phyloP scores from a whole-genome alignment of 2,888 invertebrate genomes.

The Acronicta aceris region DNA sequence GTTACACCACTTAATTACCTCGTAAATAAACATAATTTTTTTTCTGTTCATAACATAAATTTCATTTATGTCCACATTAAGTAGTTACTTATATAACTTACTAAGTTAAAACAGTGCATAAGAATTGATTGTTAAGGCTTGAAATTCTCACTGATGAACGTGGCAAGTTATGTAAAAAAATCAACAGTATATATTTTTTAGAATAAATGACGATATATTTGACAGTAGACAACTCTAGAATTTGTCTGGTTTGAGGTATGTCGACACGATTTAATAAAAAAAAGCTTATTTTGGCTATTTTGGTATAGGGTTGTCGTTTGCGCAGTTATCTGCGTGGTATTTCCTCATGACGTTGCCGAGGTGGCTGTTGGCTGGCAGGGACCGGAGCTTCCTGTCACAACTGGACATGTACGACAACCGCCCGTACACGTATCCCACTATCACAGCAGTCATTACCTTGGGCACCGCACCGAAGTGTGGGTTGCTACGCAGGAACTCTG shows the following conservation, averaged over 20 bases:
- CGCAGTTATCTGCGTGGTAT: slow-evolving; percentile 60
- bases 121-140: too few relatives aligned
- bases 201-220: background rate
- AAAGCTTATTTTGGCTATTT: background rate
- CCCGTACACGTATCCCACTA: slow-evolving; percentile 92
- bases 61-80: too few relatives aligned
- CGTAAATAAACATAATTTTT: too few relatives aligned
- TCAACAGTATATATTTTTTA: background rate
- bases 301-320: background rate
- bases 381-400: slow-evolving; percentile 93
- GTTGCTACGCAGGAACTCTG: slow-evolving; percentile 88
- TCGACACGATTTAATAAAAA: background rate
- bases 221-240: background rate
- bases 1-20: too few relatives aligned
- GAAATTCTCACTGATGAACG: too few relatives aligned
- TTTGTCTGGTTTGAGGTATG: background rate
- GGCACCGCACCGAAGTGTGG: slow-evolving; percentile 92
- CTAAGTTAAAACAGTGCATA: too few relatives aligned
- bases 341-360: slow-evolving; percentile 91
- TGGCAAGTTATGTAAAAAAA: too few relatives aligned
- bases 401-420: slow-evolving; percentile 92
- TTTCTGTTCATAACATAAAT: too few relatives aligned
- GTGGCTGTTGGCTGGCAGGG: slow-evolving; percentile 90
- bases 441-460: slow-evolving; percentile 90
- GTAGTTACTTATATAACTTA: too few relatives aligned